Base-by-base conservation (phyloP, 1,140 invertebrate species). In the Bemisia tabaci region DNA sequence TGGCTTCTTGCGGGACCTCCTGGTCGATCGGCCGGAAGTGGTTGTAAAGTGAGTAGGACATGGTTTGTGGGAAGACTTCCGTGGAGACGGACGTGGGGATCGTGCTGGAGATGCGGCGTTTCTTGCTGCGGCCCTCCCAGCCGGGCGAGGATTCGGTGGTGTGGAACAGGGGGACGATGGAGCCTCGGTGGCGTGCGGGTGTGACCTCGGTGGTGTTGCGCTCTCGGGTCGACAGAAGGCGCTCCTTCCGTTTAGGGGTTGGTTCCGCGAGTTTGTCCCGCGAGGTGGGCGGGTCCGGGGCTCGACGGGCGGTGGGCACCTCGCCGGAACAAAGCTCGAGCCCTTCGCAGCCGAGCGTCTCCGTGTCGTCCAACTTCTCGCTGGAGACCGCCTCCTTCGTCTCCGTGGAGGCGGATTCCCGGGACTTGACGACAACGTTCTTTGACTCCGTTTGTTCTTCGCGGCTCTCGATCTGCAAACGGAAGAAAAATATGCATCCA, bases 21-120 rank as follows among this genome's bases (percentile, higher is more conserved):
- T 65, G 63, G 9, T 71, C 68, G 33, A 71, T 25, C 2, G 71
- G 71, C 22, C 71, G 59, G 61, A 70, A 72, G 33, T 72, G 68
- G 62, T 72, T 69, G 62, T 72, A 70, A 11, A 72, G 58, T 26
- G 69, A 68, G 62, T 71, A 66, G 12, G 68, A 68, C 60, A 71
- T 68, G 17, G 70, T 70, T 27, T 68, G 66, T 0, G 71, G 69
- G 23, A 64, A 48, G 12, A 59, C 65, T 22, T 69, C 69, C 9
- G 70, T 70, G 0, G 68, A 68, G 26, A 63, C 22, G 17, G 26
- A 22, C 0, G 61, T 22, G 23, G 66, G 24, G 33, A 59, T 48
- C 22, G 59, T 60, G 11, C 27, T 63, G 5, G 33, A 48, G 5
- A 48, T 9, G 5, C 33, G 5, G 5, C 33, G 5, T 17, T 48